Base-by-base conservation (phyloP, 2,113 vertebrate genomes). In the Gnathonemus echidnorhynchus region DNA sequence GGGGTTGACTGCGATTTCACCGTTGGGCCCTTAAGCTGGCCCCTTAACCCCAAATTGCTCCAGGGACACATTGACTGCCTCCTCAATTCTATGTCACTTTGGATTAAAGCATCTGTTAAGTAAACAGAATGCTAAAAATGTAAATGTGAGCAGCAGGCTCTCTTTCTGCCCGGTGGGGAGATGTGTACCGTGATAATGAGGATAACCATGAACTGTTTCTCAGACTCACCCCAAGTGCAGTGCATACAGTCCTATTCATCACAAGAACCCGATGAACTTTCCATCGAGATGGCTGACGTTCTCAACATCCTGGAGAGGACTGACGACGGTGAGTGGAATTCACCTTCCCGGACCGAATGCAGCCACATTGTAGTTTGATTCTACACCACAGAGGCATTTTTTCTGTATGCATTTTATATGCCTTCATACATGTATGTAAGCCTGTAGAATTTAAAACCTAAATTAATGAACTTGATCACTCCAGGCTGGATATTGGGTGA, bases 401-500 rank as follows among this genome's bases (percentile, higher is more conserved):
- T 27, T n/a, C 8, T 10, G 0, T 9, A 10, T 19, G n/a, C 9
- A 66, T 27, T 66, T 27, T 27, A 10, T 66, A 66, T 10, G 9
- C 24, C 24, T 66, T 66, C n/a, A 27, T 66, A 11, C 3, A 27
- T 66, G 19, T 21, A 5, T 58, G 62, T 27, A n/a, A n/a, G 9
- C 62, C 62, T 27, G 6, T 27, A 66, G 62, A 66, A 27, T 31
- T 13, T 13, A 27, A 70, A 70, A 70, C 62, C 62, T 70, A 70
- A 70, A 31, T 70, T 2, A 80, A 80, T 19, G 35, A 42, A 35
- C 5, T 80, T 42, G 74, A 42, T 80, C 39, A 42, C 46, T 48
- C 39, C 93, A 98, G 98, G 98, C n/a, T 99, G 98, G 98, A 97
- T 99, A 94, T 96, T 98, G 92, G 98, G 97, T 0, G 98, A 99